Evolutionary conservation across 2,888 invertebrate genomes (phyloP).

Genomic region (Protodeltote pygarga): DNA sequence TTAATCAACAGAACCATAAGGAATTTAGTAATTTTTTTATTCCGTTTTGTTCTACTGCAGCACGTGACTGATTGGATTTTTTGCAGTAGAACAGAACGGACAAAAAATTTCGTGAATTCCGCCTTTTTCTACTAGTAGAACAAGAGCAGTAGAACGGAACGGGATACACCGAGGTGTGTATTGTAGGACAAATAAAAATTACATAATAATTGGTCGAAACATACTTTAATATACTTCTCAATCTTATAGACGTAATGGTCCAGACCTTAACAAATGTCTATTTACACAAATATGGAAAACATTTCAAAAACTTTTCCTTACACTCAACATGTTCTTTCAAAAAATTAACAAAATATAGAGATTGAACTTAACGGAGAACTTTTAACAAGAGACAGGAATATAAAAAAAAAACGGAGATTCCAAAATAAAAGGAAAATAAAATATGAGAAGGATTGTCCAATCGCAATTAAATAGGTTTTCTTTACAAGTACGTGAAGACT

Average conservation of each 20-base stretch:
- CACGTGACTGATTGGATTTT: no score
- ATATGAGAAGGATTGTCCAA: conserved; percentile 8
- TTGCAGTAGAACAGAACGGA: no score
- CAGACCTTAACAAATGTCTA: conserved; percentile 46
- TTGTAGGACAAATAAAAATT: no score
- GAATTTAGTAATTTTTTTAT: no score
- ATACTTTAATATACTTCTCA: conserved; percentile 43
- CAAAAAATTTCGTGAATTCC: no score
- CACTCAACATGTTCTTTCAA: conserved; percentile 21
- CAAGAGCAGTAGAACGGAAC: no score
- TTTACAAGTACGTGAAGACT: conserved; percentile 20
- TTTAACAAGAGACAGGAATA: conserved; percentile 32
- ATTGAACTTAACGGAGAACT: conserved; percentile 35
- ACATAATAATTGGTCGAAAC: conserved; percentile 34
- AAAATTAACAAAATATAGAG: conserved; percentile 39
- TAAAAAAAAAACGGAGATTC: conserved; percentile 35
- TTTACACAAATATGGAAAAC: conserved; percentile 52
- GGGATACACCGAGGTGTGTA: not conserved
- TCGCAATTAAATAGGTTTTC: conserved; percentile 13
- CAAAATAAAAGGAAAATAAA: conserved; percentile 30
- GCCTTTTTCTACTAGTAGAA: no score
- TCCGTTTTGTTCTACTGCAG: no score
- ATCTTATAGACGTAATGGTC: conserved; percentile 49
- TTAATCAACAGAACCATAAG: no score
- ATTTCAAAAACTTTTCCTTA: conserved; percentile 43